phyloP scores from a whole-genome alignment of 2,888 invertebrate species.

The Danaus chrysippus region DNA sequence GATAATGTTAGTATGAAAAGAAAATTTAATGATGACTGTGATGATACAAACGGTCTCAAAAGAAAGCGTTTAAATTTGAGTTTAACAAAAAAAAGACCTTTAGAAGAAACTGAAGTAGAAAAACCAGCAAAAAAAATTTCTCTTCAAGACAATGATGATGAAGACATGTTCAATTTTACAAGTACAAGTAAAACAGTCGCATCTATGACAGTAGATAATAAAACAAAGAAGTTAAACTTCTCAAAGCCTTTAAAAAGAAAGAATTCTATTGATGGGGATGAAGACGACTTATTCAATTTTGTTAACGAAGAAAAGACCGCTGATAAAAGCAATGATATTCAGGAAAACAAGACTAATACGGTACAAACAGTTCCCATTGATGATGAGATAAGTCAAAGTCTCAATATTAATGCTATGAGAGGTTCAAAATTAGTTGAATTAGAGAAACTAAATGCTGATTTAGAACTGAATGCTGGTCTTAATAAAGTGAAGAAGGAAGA shows the following conservation, averaged over 20 bases:
- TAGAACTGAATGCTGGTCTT: no score
- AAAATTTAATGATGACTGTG: slow-evolving; percentile 48
- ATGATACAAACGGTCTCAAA: slow-evolving; percentile 44
- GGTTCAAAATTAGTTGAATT: slow-evolving; percentile 62
- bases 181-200: slow-evolving; percentile 39
- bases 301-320: slow-evolving; percentile 37
- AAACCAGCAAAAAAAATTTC: slow-evolving; percentile 58
- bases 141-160: slow-evolving; percentile 42
- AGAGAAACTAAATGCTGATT: slow-evolving; percentile 43
- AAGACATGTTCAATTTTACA: slow-evolving; percentile 61
- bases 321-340: slow-evolving; percentile 16
- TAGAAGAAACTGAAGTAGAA: slow-evolving; percentile 40
- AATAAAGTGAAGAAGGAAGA: slow-evolving; percentile 51
- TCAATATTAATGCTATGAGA: slow-evolving; percentile 50
- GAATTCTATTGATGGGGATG: slow-evolving; percentile 47
- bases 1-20: slow-evolving; percentile 45
- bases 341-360: slow-evolving; percentile 8
- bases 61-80: slow-evolving; percentile 38
- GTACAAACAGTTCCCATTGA: slow-evolving; percentile 9
- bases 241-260: slow-evolving; percentile 59
- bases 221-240: slow-evolving; percentile 54
- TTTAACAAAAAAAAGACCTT: slow-evolving; percentile 46
- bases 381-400: slow-evolving; percentile 25
- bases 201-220: slow-evolving; percentile 29
- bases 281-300: slow-evolving; percentile 67